Conservation (phyloP, 1,140 invertebrate genomes). For the Nasonia giraulti region DNA sequence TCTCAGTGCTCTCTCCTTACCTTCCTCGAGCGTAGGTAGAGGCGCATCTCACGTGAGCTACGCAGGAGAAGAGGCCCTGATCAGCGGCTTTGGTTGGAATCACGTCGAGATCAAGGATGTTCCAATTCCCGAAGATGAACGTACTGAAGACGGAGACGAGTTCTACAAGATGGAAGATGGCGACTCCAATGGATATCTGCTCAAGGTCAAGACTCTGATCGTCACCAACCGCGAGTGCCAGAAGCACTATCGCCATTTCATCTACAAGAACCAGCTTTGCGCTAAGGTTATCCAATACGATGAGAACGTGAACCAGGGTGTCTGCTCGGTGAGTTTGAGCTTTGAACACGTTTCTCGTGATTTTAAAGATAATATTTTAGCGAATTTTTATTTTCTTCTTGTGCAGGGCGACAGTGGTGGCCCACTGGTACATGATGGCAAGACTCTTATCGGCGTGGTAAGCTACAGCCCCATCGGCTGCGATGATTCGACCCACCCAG, state of each 20-base stretch:
- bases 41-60: not conserved
- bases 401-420: slow-evolving; percentile 34
- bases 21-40: not conserved
- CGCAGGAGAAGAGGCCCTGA: not conserved
- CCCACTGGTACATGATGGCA: slow-evolving; percentile 3
- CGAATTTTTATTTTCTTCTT: not conserved
- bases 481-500: not conserved
- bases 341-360: not conserved
- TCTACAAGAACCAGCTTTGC: not conserved
- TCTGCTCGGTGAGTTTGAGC: not conserved
- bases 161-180: not conserved
- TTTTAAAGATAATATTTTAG: not conserved
- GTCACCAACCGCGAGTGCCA: not conserved
- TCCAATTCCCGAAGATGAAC: not conserved
- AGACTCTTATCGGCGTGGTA: not conserved
- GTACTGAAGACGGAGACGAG: not conserved
- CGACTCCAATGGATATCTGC: not conserved
- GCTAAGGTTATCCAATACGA: not conserved
- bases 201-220: not conserved
- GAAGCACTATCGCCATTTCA: not conserved
- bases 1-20: not conserved
- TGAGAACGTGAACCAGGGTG: not conserved
- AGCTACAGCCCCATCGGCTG: not conserved
- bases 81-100: slow-evolving; percentile 23
- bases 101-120: not conserved